phyloP scores from a whole-genome alignment of 2,113 vertebrate species.

The Hyperopisus bebe region DNA sequence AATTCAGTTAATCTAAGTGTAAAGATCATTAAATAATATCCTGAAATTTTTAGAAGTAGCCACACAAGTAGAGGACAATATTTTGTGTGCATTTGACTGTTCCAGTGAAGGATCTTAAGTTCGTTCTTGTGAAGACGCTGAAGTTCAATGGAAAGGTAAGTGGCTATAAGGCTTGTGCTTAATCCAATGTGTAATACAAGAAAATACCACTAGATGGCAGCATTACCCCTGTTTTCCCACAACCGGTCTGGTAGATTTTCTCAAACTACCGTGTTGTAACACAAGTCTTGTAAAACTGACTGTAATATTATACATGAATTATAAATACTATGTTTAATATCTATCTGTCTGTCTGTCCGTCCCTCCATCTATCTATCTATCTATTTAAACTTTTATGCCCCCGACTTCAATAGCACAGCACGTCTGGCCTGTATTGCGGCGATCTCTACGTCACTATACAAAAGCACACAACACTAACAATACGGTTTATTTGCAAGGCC shows the following conservation, averaged over 20 bases:
- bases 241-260: not conserved
- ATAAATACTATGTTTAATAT: not conserved
- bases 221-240: not conserved
- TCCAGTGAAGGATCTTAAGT: not conserved
- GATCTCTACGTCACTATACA: not conserved
- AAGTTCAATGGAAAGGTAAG: not conserved
- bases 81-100: not conserved
- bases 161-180: not conserved
- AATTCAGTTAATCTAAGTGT: not conserved
- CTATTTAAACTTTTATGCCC: not conserved
- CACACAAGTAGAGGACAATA: not conserved
- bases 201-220: constrained; percentile 1
- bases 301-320: not conserved
- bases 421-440: not conserved
- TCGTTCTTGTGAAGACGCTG: not conserved
- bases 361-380: too few relatives aligned
- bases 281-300: not conserved
- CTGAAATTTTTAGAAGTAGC: not conserved
- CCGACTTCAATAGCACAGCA: not conserved
- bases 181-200: not conserved
- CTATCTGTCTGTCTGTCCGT: not conserved
- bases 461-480: not conserved
- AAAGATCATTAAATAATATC: not conserved
- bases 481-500: not conserved
- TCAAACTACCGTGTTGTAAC: not conserved